Conservation (phyloP, 2,113 vertebrate species). For the Misgurnus anguillicaudatus region DNA sequence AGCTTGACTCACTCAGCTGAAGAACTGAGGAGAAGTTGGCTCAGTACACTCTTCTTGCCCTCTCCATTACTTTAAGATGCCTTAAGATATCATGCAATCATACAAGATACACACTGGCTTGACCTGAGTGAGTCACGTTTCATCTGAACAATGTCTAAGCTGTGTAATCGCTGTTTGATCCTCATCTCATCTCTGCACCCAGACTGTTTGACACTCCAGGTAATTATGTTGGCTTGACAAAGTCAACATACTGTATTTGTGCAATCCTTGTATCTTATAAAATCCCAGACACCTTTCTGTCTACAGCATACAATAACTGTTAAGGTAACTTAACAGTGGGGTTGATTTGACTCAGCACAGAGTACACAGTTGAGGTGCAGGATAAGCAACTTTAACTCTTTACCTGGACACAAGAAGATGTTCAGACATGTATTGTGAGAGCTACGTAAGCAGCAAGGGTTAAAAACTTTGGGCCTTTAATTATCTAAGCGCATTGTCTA, state of each 20-base stretch:
- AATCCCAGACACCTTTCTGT: background rate
- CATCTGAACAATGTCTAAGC: background rate
- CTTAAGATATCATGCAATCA: background rate
- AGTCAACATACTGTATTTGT: background rate
- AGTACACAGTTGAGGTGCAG: no score
- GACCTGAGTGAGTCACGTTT: background rate
- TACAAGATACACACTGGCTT: background rate
- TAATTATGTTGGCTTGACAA: background rate
- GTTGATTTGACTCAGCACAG: no score
- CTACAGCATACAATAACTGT: background rate
- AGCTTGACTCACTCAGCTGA: background rate
- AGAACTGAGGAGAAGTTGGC: background rate
- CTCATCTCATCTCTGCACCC: background rate
- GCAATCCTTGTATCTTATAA: background rate
- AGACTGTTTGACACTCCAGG: background rate
- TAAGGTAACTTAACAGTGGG: no score
- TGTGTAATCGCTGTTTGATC: background rate
- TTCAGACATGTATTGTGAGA: no score
- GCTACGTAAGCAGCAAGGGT: no score
- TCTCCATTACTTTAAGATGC: slow-evolving; percentile 11
- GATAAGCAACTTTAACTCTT: no score
- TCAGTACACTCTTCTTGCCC: background rate
- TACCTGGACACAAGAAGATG: no score
- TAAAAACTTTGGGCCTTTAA: no score
- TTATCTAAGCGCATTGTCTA: no score